Percentiles rank a stretch among this genome's conserved stretches.
phyloP scores from a whole-genome alignment of 35 echinoderm and acorn worm genomes.

The Heliocidaris tuberculata region DNA sequence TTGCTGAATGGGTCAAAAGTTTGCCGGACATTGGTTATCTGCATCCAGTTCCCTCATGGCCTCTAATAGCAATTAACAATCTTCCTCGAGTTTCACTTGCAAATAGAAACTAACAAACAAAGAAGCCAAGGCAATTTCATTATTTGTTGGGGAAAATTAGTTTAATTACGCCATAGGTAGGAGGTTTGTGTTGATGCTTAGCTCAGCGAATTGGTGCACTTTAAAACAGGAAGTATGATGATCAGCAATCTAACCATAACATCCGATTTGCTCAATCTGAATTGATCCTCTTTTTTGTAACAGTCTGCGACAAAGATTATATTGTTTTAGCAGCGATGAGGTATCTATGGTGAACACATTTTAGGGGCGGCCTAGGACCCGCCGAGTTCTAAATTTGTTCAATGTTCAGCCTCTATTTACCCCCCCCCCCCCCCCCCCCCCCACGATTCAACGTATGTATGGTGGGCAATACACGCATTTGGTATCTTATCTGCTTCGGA shows the following conservation, averaged over 20 bases:
- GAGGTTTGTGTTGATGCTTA: not conserved
- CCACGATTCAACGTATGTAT: not conserved
- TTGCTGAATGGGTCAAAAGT: not conserved
- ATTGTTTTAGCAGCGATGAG: not conserved
- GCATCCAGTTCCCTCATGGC: not conserved
- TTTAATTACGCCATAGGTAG: not conserved
- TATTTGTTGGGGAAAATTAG: not conserved
- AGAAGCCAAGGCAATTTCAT: not conserved
- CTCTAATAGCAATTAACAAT: not conserved
- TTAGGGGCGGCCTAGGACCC: too few species aligned
- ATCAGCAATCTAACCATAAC: slow-evolving; percentile 1
- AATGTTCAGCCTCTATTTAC: too few species aligned
- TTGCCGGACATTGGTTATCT: slow-evolving; percentile 8
- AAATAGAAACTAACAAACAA: not conserved
- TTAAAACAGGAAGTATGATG: not conserved
- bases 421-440: not conserved
- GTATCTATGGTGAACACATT: not conserved
- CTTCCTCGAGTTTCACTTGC: not conserved
- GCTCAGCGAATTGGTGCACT: slow-evolving; percentile 14
- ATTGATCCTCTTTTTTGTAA: not conserved
- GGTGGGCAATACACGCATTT: too few species aligned
- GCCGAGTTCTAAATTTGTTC: too few species aligned
- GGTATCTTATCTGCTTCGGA: too few species aligned
- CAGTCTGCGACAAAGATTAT: slow-evolving; percentile 3
- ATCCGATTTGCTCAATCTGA: slow-evolving; percentile 5